A percentile compares a stretch with the other conserved stretches of the same genome.
phyloP scores from a whole-genome alignment of 2,113 vertebrate genomes.

The Rhinoptilus africanus region DNA sequence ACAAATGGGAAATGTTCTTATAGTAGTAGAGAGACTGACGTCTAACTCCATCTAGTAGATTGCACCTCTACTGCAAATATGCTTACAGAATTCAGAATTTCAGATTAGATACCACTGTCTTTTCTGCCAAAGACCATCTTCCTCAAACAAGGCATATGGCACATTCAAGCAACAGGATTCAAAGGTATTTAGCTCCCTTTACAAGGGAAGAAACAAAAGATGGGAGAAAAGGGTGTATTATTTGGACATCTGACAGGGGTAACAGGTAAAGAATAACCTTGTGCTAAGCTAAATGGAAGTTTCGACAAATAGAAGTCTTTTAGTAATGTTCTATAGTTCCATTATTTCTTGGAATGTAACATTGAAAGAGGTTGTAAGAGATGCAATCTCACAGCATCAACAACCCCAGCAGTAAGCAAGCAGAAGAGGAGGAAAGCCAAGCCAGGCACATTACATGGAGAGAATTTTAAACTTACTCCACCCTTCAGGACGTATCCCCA shows the following conservation, averaged over 20 bases:
- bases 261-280: neutral
- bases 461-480: neutral
- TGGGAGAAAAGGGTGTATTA: neutral
- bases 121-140: slow-evolving; percentile 24
- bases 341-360: neutral
- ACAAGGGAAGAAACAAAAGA: neutral
- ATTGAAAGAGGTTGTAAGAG: neutral
- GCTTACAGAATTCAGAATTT: slow-evolving; percentile 31
- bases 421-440: neutral
- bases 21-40: slow-evolving; percentile 8
- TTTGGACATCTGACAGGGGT: neutral
- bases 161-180: neutral
- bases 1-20: slow-evolving; percentile 11
- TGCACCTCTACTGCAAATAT: slow-evolving; percentile 32
- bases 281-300: neutral
- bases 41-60: slow-evolving; percentile 26
- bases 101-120: slow-evolving; percentile 17
- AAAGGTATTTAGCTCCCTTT: neutral
- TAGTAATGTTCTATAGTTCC: neutral
- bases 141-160: slow-evolving; percentile 21
- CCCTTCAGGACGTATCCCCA: neutral
- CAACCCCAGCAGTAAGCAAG: neutral
- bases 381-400: neutral
- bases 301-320: neutral
- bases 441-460: neutral